Evolutionary conservation across 2,113 vertebrate species (phyloP).

Genomic region (Nymphicus hollandicus): DNA sequence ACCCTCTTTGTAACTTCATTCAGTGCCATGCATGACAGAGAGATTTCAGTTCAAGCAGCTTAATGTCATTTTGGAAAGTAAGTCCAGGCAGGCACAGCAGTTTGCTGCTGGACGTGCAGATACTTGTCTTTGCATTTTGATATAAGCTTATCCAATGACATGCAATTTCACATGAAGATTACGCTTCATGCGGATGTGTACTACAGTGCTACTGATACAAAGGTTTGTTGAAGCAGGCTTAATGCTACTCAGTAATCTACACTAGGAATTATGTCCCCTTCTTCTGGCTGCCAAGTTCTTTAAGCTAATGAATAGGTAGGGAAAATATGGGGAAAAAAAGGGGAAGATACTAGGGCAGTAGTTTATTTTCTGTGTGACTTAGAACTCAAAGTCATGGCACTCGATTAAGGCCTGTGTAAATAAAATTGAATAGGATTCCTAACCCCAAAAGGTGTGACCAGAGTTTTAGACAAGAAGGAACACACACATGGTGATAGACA

Average conservation of each 20-base stretch:
- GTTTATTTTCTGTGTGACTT: background rate
- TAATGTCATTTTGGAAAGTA: slow-evolving; percentile 15
- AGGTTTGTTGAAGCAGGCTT: background rate
- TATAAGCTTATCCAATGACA: background rate
- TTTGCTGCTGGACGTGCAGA: background rate
- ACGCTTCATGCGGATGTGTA: background rate
- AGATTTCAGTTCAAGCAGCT: slow-evolving; percentile 20
- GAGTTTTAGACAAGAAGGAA: background rate
- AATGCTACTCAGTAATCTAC: background rate
- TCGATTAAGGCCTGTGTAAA: background rate
- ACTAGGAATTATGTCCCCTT: background rate
- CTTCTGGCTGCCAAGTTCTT: slow-evolving; percentile 34
- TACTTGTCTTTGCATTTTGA: background rate
- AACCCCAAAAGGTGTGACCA: background rate
- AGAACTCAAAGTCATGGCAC: background rate
- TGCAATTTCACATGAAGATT: background rate
- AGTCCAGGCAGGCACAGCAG: background rate
- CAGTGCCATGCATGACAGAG: background rate
- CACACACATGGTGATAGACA: rapidly evolving
- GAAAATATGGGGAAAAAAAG: background rate
- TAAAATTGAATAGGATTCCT: background rate
- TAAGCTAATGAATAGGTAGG: slow-evolving; percentile 27
- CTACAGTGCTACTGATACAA: background rate
- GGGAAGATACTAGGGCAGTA: background rate
- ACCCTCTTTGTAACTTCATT: background rate